Evolutionary conservation across 2,888 invertebrate genomes (phyloP), one percentile per base, ranked within the genome.

Genomic region (Pseudoips prasinana): DNA sequence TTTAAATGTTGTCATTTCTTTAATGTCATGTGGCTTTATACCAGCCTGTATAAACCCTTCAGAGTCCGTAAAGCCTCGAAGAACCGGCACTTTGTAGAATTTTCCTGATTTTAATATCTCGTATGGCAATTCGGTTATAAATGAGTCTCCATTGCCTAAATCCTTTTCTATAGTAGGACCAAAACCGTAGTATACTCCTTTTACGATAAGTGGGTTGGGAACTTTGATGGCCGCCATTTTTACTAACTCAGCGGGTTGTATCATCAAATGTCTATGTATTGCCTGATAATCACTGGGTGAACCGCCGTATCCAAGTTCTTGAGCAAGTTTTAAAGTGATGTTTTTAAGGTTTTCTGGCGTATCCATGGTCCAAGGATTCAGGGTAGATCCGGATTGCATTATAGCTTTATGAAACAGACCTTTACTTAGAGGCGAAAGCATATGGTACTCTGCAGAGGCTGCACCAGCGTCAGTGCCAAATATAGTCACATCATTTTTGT

Each of bases 51-150:
- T 43, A 25, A 74, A 68, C 9, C 67, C 61, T 22, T 67, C 59
- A 14, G 58, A 57, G 17, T 46, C 25, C 4, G 42, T 53, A 43
- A 89, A 88, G 8, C 90, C 90, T 66, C 82, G 78, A 8, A 90
- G 70, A 1, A 80, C 50, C 0, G 90, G 89, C 10, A 90, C 80
- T 10, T 68, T 61, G 4, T 68, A 54, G 27, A 78, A 73, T 20
- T 67, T 64, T 8, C 75, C 76, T 28, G 72, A 57, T 39, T 73
- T 71, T 27, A 89, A 34, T 14, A 82, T 28, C 9, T 58, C 81
- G 50, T 60, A 91, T 43, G 52, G 92, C 74, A 18, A 40, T 1
- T 53, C 43, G 1, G 59, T 69, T 28, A 72, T 40, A 39, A 75
- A 70, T 10, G 68, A 59, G 10, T 69, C 61, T 8, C 45, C 60